phyloP scores from a whole-genome alignment of 2,797 vertebrate species.

The Cyprinodon diabolis region DNA sequence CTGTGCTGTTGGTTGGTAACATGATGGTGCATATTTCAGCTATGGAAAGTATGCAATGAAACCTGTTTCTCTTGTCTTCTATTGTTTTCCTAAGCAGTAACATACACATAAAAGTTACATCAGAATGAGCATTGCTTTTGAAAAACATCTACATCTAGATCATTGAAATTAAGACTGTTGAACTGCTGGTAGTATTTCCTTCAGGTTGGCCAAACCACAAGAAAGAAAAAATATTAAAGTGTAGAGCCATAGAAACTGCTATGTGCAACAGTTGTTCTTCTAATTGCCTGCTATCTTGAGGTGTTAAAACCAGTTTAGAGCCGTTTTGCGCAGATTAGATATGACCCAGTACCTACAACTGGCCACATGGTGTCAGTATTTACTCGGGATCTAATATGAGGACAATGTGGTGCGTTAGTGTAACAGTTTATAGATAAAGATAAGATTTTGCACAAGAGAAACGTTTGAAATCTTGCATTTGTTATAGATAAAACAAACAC shows the following conservation, averaged over 20 bases:
- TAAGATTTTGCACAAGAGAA: not conserved
- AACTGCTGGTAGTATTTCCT: not conserved
- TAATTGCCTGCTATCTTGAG: not conserved
- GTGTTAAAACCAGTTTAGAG: not conserved
- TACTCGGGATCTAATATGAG: not conserved
- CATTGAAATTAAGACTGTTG: not conserved
- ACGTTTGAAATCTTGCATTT: not conserved
- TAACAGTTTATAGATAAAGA: not conserved
- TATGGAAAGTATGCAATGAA: not conserved
- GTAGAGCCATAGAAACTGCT: no score
- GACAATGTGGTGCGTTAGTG: not conserved
- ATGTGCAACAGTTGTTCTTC: not conserved
- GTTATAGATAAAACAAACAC: not conserved
- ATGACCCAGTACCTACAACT: not conserved
- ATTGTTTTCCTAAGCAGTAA: no score
- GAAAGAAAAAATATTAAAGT: not conserved
- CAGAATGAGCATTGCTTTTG: no score
- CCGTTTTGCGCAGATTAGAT: not conserved
- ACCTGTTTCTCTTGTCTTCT: not conserved
- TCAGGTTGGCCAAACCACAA: not conserved
- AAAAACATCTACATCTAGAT: no score
- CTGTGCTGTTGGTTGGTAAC: not conserved
- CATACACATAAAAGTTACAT: no score
- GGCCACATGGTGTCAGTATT: slow-evolving; percentile 59
- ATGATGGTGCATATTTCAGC: not conserved